A percentile compares a stretch with the other conserved stretches of the same genome.
Evolutionary conservation across 2,888 invertebrate species (phyloP).

Genomic region (Pharmacophagus antenor): DNA sequence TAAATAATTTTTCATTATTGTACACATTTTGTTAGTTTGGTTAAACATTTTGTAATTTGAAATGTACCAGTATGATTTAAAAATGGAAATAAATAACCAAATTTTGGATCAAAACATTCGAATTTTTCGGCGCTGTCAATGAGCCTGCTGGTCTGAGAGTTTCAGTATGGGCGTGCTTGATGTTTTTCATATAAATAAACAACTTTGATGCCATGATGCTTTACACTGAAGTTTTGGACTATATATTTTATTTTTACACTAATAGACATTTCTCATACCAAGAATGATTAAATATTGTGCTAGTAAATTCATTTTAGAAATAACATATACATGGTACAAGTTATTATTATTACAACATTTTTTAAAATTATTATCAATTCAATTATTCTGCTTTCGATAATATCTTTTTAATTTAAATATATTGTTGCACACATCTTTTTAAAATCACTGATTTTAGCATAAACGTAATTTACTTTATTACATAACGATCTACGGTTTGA

Average conservation of each 20-base stretch:
- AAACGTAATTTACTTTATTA: background rate
- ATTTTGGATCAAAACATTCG: constrained; percentile 41
- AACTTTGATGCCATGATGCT: background rate
- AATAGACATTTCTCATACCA: background rate
- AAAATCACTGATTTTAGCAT: too few species aligned
- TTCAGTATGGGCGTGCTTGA: constrained; percentile 37
- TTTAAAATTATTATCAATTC: too few species aligned
- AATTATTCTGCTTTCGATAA: too few species aligned
- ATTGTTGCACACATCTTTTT: too few species aligned
- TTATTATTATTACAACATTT: too few species aligned
- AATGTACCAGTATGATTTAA: too few species aligned
- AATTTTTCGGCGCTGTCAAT: constrained; percentile 45
- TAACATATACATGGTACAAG: background rate
- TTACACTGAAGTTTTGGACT: background rate
- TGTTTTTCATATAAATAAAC: constrained; percentile 56
- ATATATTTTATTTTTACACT: background rate
- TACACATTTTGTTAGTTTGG: too few species aligned
- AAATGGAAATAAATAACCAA: too few species aligned
- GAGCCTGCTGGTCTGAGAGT: constrained; percentile 50
- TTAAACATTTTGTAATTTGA: too few species aligned
- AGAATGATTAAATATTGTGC: background rate
- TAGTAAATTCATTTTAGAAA: background rate
- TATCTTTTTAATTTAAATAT: too few species aligned
- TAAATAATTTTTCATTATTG: too few species aligned
- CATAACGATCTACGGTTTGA: background rate